A percentile compares a stretch with the other conserved stretches of the same genome.
phyloP scores from a whole-genome alignment of 1,140 invertebrate genomes.

The Procambarus virginalis region DNA sequence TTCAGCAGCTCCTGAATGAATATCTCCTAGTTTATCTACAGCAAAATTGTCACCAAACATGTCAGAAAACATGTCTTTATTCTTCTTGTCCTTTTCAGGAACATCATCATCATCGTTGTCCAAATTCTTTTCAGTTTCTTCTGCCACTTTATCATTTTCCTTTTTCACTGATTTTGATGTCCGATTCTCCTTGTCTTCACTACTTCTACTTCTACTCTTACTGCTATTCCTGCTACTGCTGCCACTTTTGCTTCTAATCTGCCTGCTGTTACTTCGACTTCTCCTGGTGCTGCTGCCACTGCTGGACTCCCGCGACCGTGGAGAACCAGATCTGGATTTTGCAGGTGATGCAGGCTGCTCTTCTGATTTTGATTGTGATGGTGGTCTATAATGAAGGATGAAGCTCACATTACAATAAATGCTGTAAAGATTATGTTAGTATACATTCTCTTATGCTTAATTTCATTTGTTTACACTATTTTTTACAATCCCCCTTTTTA shows the following conservation, averaged over 20 bases:
- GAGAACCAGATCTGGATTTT: constrained; percentile 38
- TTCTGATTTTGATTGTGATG: constrained; percentile 32
- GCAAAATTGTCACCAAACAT: constrained; percentile 70
- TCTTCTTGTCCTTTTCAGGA: constrained; percentile 61
- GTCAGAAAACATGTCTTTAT: constrained; percentile 68
- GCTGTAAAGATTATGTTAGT: too few species aligned
- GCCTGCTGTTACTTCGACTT: constrained; percentile 71
- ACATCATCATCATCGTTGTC: constrained; percentile 69
- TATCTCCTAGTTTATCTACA: constrained; percentile 63
- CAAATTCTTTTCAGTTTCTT: constrained; percentile 35
- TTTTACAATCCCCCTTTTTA: too few species aligned
- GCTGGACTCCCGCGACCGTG: constrained; percentile 33
- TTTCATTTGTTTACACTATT: too few species aligned
- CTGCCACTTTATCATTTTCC: constrained; percentile 71
- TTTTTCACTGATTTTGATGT: constrained; percentile 59
- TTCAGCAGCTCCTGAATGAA: constrained; percentile 77
- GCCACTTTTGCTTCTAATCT: constrained; percentile 73
- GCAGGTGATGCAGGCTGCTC: background rate
- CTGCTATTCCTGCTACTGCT: constrained; percentile 68
- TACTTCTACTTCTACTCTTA: constrained; percentile 72
- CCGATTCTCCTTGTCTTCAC: constrained; percentile 69
- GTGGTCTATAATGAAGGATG: constrained; percentile 11
- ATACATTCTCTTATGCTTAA: too few species aligned
- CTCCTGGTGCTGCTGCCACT: constrained; percentile 41
- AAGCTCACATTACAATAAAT: background rate